Percentiles rank a stretch among this genome's conserved stretches.
These are phyloP conservation scores for Varecia variegata DNA, from an alignment of 2,797 vertebrate species.

Conservation along the genomic window DNA sequence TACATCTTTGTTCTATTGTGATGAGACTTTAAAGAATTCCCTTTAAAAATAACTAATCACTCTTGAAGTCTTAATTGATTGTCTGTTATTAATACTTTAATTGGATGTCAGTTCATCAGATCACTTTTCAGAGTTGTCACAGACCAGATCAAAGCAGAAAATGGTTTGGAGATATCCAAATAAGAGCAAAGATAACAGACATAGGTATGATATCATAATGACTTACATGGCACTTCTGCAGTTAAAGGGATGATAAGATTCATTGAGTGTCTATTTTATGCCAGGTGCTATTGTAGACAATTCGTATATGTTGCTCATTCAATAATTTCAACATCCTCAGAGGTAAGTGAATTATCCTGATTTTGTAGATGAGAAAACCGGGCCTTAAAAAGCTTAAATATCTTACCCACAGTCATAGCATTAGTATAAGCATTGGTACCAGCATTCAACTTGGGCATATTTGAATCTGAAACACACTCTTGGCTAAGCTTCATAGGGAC, in stretches of 20 bases:
- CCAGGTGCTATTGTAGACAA: neutral
- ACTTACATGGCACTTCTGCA: neutral
- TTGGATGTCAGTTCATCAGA: neutral
- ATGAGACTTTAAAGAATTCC: neutral
- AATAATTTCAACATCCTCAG: neutral
- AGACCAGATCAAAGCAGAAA: neutral
- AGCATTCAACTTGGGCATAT: neutral
- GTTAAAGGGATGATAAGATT: neutral
- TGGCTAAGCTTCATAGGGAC: neutral
- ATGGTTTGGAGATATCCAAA: neutral
- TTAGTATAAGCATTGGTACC: neutral
- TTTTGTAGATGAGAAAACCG: neutral
- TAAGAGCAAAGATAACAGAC: neutral
- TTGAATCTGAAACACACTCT: neutral
- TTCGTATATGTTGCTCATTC: neutral
- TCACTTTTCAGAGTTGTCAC: neutral
- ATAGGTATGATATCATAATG: fast-evolving
- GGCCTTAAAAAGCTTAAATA: neutral
- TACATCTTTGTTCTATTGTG: neutral
- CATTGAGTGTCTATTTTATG: too few relatives aligned
- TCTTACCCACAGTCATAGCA: neutral
- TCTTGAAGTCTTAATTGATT: neutral
- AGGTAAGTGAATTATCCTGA: neutral
- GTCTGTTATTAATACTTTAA: neutral
- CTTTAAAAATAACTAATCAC: neutral